Conservation (phyloP, 53 echinoderm and acorn worm genomes). For the Hippasteria phrygiana region DNA sequence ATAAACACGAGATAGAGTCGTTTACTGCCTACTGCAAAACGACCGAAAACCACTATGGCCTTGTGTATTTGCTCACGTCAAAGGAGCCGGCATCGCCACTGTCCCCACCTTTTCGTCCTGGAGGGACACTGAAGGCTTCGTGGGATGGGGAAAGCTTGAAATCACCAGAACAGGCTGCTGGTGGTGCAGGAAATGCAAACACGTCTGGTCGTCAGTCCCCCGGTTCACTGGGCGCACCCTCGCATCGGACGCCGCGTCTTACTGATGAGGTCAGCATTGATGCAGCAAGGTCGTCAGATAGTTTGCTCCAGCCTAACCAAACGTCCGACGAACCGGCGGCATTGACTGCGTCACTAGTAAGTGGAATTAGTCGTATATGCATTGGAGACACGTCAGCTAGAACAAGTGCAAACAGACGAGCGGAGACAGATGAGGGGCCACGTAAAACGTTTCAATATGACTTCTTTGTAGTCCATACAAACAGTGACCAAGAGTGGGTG, state of each 20-base stretch:
- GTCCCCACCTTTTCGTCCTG: neutral
- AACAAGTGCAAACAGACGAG: no score
- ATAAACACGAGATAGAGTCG: constrained; percentile 3
- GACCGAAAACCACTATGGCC: neutral
- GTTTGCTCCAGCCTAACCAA: neutral
- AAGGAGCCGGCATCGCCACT: constrained; percentile 1
- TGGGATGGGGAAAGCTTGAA: constrained; percentile 23
- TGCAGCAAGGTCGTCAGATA: neutral
- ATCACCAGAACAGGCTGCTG: neutral
- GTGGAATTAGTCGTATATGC: neutral
- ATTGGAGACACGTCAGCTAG: neutral
- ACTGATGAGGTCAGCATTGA: neutral
- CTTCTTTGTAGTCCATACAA: neutral
- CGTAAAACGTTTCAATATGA: neutral
- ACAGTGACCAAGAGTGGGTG: neutral
- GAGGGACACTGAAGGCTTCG: neutral
- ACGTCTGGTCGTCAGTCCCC: neutral
- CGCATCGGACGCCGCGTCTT: neutral
- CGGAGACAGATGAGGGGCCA: no score
- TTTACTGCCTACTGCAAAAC: constrained; percentile 6
- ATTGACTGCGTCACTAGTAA: neutral
- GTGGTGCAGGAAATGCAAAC: neutral
- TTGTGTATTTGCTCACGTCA: constrained; percentile 14
- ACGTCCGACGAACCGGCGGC: neutral
- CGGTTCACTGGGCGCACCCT: neutral